A percentile compares a stretch with the other conserved stretches of the same genome.
Conservation (phyloP, 2,888 invertebrate genomes). For the Dasysyrphus albostriatus region DNA sequence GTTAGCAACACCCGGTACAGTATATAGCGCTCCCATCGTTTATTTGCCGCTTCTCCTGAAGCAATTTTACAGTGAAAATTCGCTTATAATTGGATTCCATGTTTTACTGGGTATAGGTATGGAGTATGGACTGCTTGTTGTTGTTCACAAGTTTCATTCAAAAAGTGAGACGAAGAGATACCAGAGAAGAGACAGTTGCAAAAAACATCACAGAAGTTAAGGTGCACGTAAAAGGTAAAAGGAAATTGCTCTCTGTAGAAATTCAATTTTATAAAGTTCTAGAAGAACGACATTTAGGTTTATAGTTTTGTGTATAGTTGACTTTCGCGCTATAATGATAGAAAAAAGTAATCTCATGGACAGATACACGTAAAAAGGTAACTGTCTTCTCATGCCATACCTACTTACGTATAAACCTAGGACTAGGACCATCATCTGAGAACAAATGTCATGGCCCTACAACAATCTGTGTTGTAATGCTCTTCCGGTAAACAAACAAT, state of each 20-base stretch:
- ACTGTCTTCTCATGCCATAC: background rate
- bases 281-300: conserved; percentile 55
- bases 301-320: conserved; percentile 13
- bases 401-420: background rate
- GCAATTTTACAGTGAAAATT: conserved; percentile 68
- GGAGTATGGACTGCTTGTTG: background rate
- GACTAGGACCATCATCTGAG: conserved; percentile 19
- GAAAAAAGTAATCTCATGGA: conserved; percentile 24
- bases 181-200: no score
- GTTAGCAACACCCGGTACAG: background rate
- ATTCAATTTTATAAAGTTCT: conserved; percentile 75
- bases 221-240: conserved; percentile 3
- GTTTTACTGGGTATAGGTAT: conserved; percentile 47
- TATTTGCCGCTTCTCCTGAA: conserved; percentile 44
- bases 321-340: conserved; percentile 55
- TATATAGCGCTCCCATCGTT: conserved; percentile 16
- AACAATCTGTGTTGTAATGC: conserved; percentile 45
- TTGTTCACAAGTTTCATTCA: conserved; percentile 20
- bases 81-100: conserved; percentile 75
- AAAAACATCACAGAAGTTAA: background rate
- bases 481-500: conserved; percentile 62
- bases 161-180: background rate
- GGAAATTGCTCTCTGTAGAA: conserved; percentile 73
- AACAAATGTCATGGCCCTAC: conserved; percentile 56
- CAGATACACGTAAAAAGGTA: conserved; percentile 40